Conservation (phyloP, 2,888 invertebrate species). For the Netelia melanura region DNA sequence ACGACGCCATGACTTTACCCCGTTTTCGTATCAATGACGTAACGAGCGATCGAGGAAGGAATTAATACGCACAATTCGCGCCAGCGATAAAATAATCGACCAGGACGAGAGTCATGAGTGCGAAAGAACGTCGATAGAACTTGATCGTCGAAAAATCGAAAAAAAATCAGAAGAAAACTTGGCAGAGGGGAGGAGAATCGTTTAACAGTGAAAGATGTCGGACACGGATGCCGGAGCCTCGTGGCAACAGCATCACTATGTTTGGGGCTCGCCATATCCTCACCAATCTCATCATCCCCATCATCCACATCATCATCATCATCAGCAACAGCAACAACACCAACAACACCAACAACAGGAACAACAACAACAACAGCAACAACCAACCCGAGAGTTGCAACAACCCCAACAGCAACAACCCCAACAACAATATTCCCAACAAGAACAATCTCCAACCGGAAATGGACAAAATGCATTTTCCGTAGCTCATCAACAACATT, state of each 20-base stretch:
- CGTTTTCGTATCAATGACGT: background rate
- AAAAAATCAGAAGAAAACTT: constrained; percentile 24
- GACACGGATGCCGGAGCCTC: constrained; percentile 77
- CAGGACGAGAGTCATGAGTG: background rate
- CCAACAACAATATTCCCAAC: constrained; percentile 42
- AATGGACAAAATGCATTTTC: constrained; percentile 52
- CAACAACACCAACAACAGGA: constrained; percentile 63
- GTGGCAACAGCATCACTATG: constrained; percentile 82
- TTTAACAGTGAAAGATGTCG: constrained; percentile 69
- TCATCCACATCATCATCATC: constrained; percentile 71
- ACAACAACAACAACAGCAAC: constrained; percentile 59
- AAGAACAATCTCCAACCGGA: constrained; percentile 65
- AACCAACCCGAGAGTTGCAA: constrained; percentile 62
- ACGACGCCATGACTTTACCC: background rate
- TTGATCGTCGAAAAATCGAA: constrained; percentile 25
- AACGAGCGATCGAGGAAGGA: background rate
- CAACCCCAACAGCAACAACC: constrained; percentile 50
- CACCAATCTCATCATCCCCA: constrained; percentile 75
- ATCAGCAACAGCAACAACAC: constrained; percentile 64
- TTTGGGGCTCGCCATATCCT: constrained; percentile 76
- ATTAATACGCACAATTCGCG: background rate
- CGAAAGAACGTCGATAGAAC: background rate
- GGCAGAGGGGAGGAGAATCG: constrained; percentile 4
- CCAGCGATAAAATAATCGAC: background rate
- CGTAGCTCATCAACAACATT: constrained; percentile 66